Percentiles rank a stretch among this genome's conserved stretches.
Evolutionary conservation across 2,888 invertebrate species (phyloP).

Genomic region (Latrodectus hesperus): DNA sequence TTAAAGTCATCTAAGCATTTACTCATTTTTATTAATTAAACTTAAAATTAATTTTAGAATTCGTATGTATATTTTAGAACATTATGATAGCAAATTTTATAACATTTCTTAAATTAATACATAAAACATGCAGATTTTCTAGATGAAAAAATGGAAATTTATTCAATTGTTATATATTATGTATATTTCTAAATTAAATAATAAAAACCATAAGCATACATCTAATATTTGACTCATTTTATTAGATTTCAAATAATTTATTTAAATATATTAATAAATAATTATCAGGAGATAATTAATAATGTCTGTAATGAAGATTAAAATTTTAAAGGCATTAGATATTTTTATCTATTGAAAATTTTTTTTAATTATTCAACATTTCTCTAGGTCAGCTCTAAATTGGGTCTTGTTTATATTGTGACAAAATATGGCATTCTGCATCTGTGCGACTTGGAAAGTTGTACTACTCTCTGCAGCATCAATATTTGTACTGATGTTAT

Average conservation of each 20-base stretch:
- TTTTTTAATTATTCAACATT: background rate
- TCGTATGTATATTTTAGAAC: background rate
- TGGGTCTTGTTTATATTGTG: constrained; percentile 74
- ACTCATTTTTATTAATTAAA: background rate
- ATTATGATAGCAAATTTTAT: background rate
- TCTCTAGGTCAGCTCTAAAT: constrained; percentile 74
- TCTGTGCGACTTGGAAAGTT: constrained; percentile 75
- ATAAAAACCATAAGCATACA: background rate
- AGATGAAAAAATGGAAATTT: too few relatives aligned
- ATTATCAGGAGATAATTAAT: background rate
- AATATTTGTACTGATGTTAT: constrained; percentile 74
- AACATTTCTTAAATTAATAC: background rate
- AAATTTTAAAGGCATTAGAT: background rate
- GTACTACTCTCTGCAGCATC: constrained; percentile 73
- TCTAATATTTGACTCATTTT: background rate
- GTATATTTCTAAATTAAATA: background rate
- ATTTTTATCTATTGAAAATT: background rate
- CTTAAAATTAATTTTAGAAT: background rate
- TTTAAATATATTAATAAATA: background rate
- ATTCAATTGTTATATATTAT: too few relatives aligned
- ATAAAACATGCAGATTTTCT: too few relatives aligned
- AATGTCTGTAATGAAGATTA: background rate
- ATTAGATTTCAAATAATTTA: background rate
- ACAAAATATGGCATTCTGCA: constrained; percentile 76
- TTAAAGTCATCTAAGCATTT: too few relatives aligned